A percentile compares a stretch with the other conserved stretches of the same genome.
Conservation (phyloP, 2,113 vertebrate species). For the Pollachius pollachius region DNA sequence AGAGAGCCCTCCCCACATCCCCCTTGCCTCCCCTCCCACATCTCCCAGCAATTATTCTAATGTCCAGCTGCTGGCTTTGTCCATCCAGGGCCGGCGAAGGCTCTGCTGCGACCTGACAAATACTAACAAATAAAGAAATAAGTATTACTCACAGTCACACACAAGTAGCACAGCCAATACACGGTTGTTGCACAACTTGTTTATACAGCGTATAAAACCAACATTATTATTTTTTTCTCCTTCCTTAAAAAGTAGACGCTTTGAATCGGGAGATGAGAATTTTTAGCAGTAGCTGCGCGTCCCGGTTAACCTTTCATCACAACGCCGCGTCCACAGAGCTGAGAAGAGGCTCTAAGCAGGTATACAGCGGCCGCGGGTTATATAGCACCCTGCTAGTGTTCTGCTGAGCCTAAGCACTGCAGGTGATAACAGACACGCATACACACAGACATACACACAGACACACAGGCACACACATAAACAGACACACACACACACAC, state of each 20-base stretch:
- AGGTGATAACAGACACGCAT: background rate
- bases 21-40: slow-evolving; percentile 37
- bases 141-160: slow-evolving; percentile 33
- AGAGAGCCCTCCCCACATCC: background rate
- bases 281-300: no score
- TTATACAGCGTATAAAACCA: no score
- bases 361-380: no score
- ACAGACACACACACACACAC: slow-evolving; percentile 66
- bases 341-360: no score
- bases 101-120: slow-evolving; percentile 47
- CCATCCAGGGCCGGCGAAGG: slow-evolving; percentile 49
- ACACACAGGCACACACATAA: slow-evolving; percentile 75
- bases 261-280: no score
- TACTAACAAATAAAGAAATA: slow-evolving; percentile 41
- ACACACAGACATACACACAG: slow-evolving; percentile 7
- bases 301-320: no score
- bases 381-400: slow-evolving; percentile 32
- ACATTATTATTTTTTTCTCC: no score
- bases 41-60: slow-evolving; percentile 51
- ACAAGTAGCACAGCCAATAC: background rate
- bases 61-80: slow-evolving; percentile 62
- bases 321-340: no score
- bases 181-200: no score
- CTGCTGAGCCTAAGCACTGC: slow-evolving; percentile 42
- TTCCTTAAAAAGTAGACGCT: no score